Evolutionary conservation across 2,113 vertebrate genomes (phyloP), one percentile per base, ranked within the genome.

Genomic region (Apteryx mantelli): DNA sequence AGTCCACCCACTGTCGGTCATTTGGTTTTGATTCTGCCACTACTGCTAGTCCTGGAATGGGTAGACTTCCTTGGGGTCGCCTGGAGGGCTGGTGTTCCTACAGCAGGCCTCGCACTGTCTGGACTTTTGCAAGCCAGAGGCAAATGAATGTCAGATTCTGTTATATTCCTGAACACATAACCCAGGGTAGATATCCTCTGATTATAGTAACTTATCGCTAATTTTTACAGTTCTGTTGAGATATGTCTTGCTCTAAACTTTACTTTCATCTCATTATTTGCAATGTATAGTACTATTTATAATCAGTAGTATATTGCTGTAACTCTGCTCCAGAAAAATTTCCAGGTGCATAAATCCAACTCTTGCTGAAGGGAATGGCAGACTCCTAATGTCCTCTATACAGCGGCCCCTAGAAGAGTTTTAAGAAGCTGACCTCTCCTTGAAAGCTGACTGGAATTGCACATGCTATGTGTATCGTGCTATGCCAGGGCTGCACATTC

Each of bases 191-290:
- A 86, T 12, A 21, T 50, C 18, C 15, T 69, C 36, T 5, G 5
- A 36, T 44, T 77, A 66, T 0, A 83, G 21, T 14, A 86, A 32
- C 15, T 83, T 82, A 34, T 0, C 68, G 68, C 26, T 66, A 77
- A 38, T 32, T 58, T 63, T 86, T 66, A 83, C 65, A 86, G 36
- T 63, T 87, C 65, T 89, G 22, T 50, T 38, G 55, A 86, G 40
- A 12, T 42, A 42, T 2, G 3, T 34, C 73, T 86, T 65, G 82
- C 55, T 44, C 53, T 22, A 42, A 65, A 42, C 60, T 91, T 90
- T 70, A 63, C 44, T 30, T 86, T 58, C 73, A 91, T 42, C 34
- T 91, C 60, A 32, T 58, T 63, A 75, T 86, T 75, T 89, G 48
- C 58, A 80, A 71, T 20, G 44, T 42, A 22, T 5, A 5, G 26